A percentile compares a stretch with the other conserved stretches of the same genome.
Evolutionary conservation across 2,888 invertebrate species (phyloP).

Genomic region (Andrena trimmerana): DNA sequence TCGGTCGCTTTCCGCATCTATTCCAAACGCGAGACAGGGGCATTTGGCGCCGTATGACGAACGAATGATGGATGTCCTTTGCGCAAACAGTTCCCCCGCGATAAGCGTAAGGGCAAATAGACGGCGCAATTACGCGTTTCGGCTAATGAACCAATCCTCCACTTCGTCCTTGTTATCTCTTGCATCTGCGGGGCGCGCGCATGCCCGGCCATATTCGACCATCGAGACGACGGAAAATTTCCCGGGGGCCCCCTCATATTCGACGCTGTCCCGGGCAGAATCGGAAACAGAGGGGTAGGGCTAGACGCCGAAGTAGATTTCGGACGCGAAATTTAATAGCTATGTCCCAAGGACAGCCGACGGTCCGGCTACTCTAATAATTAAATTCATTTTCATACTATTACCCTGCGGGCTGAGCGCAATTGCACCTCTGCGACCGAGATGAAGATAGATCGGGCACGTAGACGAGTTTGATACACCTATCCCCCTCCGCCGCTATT

Average conservation of each 20-base stretch:
- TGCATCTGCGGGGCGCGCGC: constrained; percentile 24
- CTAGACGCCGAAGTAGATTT: constrained; percentile 56
- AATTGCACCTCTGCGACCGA: background rate
- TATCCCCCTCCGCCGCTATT: background rate
- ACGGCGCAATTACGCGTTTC: constrained; percentile 65
- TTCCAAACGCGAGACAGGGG: background rate
- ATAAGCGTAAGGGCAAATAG: constrained; percentile 61
- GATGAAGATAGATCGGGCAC: constrained; percentile 10
- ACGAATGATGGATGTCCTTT: constrained; percentile 58
- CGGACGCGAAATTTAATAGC: constrained; percentile 68
- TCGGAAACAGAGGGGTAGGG: background rate
- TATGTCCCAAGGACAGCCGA: constrained; percentile 24
- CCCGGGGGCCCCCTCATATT: constrained; percentile 68
- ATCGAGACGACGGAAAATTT: constrained; percentile 72
- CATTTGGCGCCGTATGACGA: constrained; percentile 25
- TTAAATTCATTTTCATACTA: constrained; percentile 58
- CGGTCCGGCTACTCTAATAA: constrained; percentile 37
- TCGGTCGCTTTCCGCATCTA: background rate
- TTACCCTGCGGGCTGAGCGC: constrained; percentile 6
- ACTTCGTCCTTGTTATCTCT: constrained; percentile 67
- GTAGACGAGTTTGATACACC: constrained; percentile 12
- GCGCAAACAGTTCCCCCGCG: constrained; percentile 58
- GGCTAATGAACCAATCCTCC: constrained; percentile 74
- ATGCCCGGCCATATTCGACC: constrained; percentile 55
- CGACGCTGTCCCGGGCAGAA: constrained; percentile 36